phyloP scores from a whole-genome alignment of 2,113 vertebrate species.

The Holacanthus passer region DNA sequence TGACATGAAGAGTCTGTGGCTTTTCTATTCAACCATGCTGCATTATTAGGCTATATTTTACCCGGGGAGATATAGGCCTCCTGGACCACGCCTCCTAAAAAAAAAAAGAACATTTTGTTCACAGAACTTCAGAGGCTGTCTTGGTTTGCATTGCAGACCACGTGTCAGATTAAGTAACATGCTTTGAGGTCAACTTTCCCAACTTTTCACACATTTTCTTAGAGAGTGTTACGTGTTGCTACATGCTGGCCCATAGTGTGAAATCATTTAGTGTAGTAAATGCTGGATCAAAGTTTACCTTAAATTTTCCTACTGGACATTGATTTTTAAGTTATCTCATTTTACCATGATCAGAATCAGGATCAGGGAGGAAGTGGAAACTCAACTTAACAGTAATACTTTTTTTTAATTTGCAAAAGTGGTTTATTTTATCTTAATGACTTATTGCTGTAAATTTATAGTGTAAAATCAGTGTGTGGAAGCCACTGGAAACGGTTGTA shows the following conservation, averaged over 20 bases:
- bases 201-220: slow-evolving; percentile 59
- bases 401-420: background rate
- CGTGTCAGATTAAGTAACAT: slow-evolving; percentile 76
- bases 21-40: slow-evolving; percentile 54
- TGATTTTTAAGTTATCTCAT: background rate
- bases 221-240: slow-evolving; percentile 29
- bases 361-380: background rate
- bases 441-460: background rate
- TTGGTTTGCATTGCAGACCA: slow-evolving; percentile 73
- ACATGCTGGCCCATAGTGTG: background rate
- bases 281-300: background rate
- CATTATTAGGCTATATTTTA: slow-evolving; percentile 60
- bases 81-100: slow-evolving; percentile 74
- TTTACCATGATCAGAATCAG: background rate
- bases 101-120: slow-evolving; percentile 83
- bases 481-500: background rate
- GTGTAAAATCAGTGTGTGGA: slow-evolving; percentile 1
- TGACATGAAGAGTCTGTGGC: slow-evolving; percentile 49
- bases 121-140: slow-evolving; percentile 71
- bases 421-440: background rate
- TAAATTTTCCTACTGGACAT: background rate
- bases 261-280: background rate
- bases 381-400: background rate
- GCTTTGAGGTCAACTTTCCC: slow-evolving; percentile 63
- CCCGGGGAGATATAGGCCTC: slow-evolving; percentile 62